Conservation (phyloP, 2,113 vertebrate species). For the Piaya cayana region DNA sequence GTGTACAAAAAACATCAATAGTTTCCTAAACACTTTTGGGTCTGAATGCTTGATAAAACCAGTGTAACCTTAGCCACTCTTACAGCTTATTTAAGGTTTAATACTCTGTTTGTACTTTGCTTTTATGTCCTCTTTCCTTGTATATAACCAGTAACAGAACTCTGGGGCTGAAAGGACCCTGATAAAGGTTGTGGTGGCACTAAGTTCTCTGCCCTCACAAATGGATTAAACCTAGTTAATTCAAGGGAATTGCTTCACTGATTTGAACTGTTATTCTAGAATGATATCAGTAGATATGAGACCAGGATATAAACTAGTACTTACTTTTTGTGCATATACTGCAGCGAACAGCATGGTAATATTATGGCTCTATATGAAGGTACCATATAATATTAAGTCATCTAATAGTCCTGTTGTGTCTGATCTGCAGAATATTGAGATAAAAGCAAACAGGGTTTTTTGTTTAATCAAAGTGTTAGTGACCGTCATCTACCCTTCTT, state of each 20-base stretch:
- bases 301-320: neutral
- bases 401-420: neutral
- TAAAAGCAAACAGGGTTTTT: neutral
- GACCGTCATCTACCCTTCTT: constrained; percentile 35
- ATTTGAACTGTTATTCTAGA: neutral
- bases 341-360: neutral
- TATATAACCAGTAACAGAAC: neutral
- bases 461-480: neutral
- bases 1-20: neutral
- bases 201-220: neutral
- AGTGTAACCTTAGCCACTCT: neutral
- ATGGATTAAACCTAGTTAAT: neutral
- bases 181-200: neutral
- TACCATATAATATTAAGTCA: neutral
- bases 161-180: neutral
- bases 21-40: neutral
- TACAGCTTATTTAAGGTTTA: neutral
- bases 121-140: neutral
- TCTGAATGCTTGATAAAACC: neutral
- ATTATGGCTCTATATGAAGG: neutral
- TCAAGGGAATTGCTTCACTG: neutral
- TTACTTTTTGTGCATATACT: neutral
- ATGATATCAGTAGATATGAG: neutral
- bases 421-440: constrained; percentile 9
- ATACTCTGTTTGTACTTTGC: rapidly evolving